phyloP scores from a whole-genome alignment of 2,797 vertebrate species.

The Silurus aristotelis region DNA sequence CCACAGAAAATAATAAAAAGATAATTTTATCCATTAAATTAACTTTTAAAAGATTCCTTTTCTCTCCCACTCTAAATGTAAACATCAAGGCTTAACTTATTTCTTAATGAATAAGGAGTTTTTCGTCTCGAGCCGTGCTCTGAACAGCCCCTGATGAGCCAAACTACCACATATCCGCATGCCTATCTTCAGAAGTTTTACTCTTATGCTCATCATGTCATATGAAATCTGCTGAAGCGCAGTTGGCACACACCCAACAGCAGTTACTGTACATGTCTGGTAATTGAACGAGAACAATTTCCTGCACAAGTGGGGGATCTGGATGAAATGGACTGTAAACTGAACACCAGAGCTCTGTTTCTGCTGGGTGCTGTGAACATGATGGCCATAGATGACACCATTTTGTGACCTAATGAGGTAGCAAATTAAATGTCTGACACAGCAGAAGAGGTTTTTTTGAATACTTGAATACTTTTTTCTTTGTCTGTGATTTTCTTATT shows the following conservation, averaged over 20 bases:
- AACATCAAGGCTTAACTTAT: slow-evolving; percentile 78
- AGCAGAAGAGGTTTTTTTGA: slow-evolving; percentile 24
- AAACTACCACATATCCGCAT: slow-evolving; percentile 57
- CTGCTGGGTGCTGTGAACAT: slow-evolving; percentile 46
- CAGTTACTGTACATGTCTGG: slow-evolving; percentile 48
- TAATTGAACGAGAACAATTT: slow-evolving; percentile 49
- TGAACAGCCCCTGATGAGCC: slow-evolving; percentile 69
- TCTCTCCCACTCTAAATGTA: slow-evolving; percentile 69
- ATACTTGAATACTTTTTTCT: background rate
- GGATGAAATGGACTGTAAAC: slow-evolving; percentile 54
- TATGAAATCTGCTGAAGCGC: slow-evolving; percentile 56
- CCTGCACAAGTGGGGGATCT: slow-evolving; percentile 41
- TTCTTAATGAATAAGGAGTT: slow-evolving; percentile 73
- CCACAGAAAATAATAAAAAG: background rate
- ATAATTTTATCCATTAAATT: slow-evolving; percentile 57
- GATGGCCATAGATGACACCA: slow-evolving; percentile 51
- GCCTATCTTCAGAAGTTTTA: slow-evolving; percentile 52
- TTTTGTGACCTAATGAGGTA: slow-evolving; percentile 50
- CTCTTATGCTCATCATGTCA: slow-evolving; percentile 46
- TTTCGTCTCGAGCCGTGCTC: slow-evolving; percentile 54
- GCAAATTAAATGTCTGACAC: slow-evolving; percentile 46
- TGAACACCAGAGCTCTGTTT: slow-evolving; percentile 42
- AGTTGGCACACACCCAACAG: slow-evolving; percentile 48
- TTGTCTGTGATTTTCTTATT: background rate
- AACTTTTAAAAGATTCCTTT: slow-evolving; percentile 68